Conservation (phyloP, 1,140 invertebrate species). For the Ridgeia piscesae region DNA sequence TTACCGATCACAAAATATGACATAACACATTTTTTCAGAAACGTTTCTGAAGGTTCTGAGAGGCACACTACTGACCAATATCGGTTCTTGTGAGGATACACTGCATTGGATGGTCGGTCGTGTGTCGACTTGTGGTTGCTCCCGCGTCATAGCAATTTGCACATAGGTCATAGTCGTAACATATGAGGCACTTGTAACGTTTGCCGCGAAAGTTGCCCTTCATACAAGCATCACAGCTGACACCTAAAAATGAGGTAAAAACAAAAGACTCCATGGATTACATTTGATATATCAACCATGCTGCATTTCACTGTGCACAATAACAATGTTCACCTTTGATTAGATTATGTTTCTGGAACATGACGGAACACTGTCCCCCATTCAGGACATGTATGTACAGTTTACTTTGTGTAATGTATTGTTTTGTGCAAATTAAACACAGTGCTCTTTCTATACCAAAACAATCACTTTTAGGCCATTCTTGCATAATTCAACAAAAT, state of each 20-base stretch:
- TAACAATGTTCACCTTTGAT: no score
- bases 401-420: no score
- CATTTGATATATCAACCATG: no score
- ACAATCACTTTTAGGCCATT: no score
- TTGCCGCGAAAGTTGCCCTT: constrained; percentile 96
- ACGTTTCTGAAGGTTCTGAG: neutral
- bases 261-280: no score
- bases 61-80: constrained; percentile 65
- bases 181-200: constrained; percentile 97
- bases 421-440: no score
- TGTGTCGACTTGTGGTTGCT: constrained; percentile 88
- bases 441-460: no score
- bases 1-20: neutral
- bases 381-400: no score
- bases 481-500: no score
- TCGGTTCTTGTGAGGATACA: constrained; percentile 95
- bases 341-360: no score
- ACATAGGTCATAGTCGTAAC: constrained; percentile 98
- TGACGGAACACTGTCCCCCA: no score
- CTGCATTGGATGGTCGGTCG: constrained; percentile 96
- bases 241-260: constrained; percentile 60
- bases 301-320: no score
- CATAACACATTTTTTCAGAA: neutral
- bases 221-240: constrained; percentile 98
- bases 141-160: constrained; percentile 92